Percentiles rank a stretch among this genome's conserved stretches.
phyloP scores from a whole-genome alignment of 2,797 vertebrate genomes.

The Sarcophilus harrisii region DNA sequence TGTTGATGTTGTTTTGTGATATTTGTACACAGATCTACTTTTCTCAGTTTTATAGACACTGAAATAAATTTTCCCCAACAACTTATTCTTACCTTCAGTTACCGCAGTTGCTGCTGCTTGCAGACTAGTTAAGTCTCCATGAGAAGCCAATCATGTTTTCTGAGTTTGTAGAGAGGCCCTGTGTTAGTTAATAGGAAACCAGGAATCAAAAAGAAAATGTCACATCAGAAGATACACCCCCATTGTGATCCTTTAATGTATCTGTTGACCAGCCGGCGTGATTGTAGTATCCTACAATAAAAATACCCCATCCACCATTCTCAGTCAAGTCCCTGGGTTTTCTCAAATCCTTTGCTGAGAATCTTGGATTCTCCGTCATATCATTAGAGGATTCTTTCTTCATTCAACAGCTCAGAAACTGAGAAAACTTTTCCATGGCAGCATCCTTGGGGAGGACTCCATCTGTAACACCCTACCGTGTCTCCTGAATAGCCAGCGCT shows the following conservation, averaged over 20 bases:
- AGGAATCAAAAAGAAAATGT: conserved; percentile 38
- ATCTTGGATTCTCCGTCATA: conserved; percentile 3
- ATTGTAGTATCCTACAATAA: conserved; percentile 17
- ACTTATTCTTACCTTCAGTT: conserved; percentile 84
- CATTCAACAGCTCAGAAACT: conserved; percentile 31
- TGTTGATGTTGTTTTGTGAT: conserved; percentile 95
- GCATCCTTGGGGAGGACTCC: conserved; percentile 7
- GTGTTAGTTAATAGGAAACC: conserved; percentile 60
- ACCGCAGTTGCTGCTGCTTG: conserved; percentile 81
- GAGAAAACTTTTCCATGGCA: conserved; percentile 9
- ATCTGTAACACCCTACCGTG: conserved; percentile 41
- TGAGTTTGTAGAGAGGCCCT: conserved; percentile 62
- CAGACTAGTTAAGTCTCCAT: conserved; percentile 59
- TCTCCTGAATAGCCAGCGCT: conserved; percentile 40
- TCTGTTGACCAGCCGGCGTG: neutral
- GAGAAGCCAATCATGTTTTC: conserved; percentile 55
- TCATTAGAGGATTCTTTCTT: conserved; percentile 26
- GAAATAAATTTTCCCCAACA: conserved; percentile 72
- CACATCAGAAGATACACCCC: conserved; percentile 18
- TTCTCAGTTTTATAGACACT: conserved; percentile 89
- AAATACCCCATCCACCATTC: neutral
- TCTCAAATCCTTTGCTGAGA: conserved; percentile 30
- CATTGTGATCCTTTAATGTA: conserved; percentile 33
- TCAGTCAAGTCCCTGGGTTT: conserved; percentile 7
- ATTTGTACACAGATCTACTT: conserved; percentile 94